phyloP scores from a whole-genome alignment of 2,888 invertebrate species.

The Galerucella nymphaeae region DNA sequence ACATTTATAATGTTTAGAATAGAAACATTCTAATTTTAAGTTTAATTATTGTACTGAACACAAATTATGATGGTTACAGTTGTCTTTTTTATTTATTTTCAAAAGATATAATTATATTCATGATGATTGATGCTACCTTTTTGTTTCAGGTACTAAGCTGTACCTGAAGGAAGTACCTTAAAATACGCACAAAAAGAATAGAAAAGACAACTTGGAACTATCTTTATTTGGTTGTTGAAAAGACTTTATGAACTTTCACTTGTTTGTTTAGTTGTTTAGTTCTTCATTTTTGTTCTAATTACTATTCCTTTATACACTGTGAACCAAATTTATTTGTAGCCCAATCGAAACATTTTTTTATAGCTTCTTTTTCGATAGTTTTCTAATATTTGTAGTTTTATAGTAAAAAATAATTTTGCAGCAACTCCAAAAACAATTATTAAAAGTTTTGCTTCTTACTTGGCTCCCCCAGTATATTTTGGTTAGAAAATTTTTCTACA shows the following conservation, averaged over 20 bases:
- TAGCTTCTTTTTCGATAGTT: no score
- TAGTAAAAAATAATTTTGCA: no score
- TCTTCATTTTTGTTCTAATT: no score
- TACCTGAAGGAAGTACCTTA: conserved; percentile 16
- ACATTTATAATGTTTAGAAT: conserved; percentile 1
- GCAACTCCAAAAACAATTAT: no score
- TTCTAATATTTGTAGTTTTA: no score
- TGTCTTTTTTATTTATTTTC: conserved; percentile 50
- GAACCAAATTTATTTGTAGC: no score
- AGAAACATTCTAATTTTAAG: neutral
- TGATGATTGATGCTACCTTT: conserved; percentile 35
- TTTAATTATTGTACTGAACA: neutral
- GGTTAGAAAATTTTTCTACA: no score
- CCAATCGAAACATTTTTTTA: no score
- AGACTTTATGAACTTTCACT: conserved; percentile 2
- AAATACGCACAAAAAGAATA: conserved; percentile 39
- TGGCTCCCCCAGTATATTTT: no score
- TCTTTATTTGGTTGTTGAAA: neutral
- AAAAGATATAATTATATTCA: conserved; percentile 12
- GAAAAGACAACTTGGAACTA: conserved; percentile 42
- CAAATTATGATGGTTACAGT: conserved; percentile 35
- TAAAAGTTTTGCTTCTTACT: no score
- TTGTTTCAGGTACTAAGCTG: conserved; percentile 44
- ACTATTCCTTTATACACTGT: no score
- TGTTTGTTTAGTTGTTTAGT: neutral